phyloP scores from a whole-genome alignment of 2,113 vertebrate species.

The Cyanistes caeruleus region DNA sequence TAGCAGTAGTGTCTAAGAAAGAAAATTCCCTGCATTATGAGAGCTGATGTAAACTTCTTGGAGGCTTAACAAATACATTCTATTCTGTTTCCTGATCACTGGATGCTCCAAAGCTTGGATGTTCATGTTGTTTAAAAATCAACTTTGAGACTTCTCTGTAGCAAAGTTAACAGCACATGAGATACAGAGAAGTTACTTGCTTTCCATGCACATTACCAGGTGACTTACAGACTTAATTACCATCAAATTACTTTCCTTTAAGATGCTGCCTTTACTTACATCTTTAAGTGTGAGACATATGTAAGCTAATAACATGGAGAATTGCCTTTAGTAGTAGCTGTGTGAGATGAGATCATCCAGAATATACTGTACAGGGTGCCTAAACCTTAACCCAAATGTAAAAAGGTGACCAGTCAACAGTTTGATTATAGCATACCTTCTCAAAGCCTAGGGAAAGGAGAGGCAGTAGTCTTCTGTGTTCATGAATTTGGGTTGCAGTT shows the following conservation, averaged over 20 bases:
- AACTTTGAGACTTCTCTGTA: not conserved
- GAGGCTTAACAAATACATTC: not conserved
- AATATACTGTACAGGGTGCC: not conserved
- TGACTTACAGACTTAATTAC: not conserved
- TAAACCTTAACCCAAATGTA: not conserved
- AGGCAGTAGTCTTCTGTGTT: not conserved
- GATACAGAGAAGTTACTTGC: not conserved
- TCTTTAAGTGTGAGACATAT: not conserved
- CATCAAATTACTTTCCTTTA: not conserved
- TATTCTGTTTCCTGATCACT: not conserved
- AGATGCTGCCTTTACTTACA: not conserved
- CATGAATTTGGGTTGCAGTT: not conserved
- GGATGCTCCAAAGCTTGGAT: not conserved
- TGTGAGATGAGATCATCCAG: not conserved
- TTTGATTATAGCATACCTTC: not conserved
- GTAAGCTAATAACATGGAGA: not conserved
- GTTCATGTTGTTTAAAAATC: not conserved
- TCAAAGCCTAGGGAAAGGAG: not conserved
- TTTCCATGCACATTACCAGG: not conserved
- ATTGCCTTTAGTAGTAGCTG: not conserved
- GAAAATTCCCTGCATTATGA: not conserved
- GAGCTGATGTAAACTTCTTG: not conserved
- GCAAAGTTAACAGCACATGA: not conserved
- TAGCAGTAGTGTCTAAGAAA: not conserved
- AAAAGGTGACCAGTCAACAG: not conserved